A percentile compares a stretch with the other conserved stretches of the same genome.
phyloP scores from a whole-genome alignment of 35 echinoderm and acorn worm species.

The Apostichopus parvimensis region DNA sequence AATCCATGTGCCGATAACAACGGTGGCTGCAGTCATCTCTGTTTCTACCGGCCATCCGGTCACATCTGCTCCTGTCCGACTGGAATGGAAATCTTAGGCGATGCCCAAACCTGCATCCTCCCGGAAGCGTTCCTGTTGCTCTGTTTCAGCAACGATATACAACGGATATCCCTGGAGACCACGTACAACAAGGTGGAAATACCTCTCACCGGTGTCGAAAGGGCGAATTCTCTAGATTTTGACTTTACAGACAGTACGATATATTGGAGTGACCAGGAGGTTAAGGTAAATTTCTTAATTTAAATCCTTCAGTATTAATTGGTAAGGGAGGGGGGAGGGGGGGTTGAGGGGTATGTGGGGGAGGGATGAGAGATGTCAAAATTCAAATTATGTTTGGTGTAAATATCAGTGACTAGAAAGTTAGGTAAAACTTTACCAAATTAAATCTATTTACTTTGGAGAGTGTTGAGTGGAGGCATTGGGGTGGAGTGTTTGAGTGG shows the following conservation, averaged over 20 bases:
- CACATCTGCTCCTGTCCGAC: slow-evolving; percentile 85
- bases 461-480: too few species aligned
- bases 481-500: too few species aligned
- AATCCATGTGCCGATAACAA: slow-evolving; percentile 78
- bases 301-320: too few species aligned
- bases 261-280: slow-evolving; percentile 79
- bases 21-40: slow-evolving; percentile 88
- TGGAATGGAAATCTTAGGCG: slow-evolving; percentile 78
- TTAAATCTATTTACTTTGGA: too few species aligned
- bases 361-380: neutral
- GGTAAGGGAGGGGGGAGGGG: too few species aligned
- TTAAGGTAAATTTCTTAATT: slow-evolving; percentile 55
- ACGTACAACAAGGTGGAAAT: slow-evolving; percentile 90
- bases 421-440: too few species aligned
- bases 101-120: slow-evolving; percentile 83
- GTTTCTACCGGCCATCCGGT: slow-evolving; percentile 70
- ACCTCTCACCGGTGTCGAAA: slow-evolving; percentile 71
- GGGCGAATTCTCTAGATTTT: slow-evolving; percentile 81
- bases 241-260: slow-evolving; percentile 84
- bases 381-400: neutral
- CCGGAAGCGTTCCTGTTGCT: slow-evolving; percentile 97
- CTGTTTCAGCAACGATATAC: slow-evolving; percentile 61
- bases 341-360: neutral
- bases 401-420: too few species aligned
- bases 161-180: slow-evolving; percentile 82